Evolutionary conservation across 2,113 vertebrate species (phyloP).

Genomic region (Pygoscelis antarcticus): DNA sequence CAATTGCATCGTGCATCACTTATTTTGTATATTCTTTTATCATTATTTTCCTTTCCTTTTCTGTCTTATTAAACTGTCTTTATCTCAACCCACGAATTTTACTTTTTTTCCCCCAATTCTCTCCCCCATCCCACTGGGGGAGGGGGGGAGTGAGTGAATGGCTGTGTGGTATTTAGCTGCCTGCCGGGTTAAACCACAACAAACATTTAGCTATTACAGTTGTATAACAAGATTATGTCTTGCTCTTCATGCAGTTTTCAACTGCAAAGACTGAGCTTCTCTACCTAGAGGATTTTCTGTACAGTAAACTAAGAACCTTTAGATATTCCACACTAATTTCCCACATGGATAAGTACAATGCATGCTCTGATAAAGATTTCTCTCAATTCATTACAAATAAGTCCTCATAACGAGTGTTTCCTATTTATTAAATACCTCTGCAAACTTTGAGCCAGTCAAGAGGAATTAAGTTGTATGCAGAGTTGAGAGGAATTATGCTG

Average conservation of each 20-base stretch:
- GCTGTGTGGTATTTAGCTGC: too few relatives aligned
- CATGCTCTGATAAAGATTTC: neutral
- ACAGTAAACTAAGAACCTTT: neutral
- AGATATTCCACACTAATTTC: neutral
- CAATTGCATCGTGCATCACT: too few relatives aligned
- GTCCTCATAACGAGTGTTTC: neutral
- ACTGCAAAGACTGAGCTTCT: neutral
- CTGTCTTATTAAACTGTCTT: too few relatives aligned
- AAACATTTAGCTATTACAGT: neutral
- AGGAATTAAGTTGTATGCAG: neutral
- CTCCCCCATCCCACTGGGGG: too few relatives aligned
- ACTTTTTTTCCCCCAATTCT: too few relatives aligned
- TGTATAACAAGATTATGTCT: neutral
- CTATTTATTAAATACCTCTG: neutral
- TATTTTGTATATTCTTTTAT: too few relatives aligned
- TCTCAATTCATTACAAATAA: neutral
- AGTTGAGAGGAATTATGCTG: neutral
- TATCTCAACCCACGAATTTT: too few relatives aligned
- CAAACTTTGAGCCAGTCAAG: neutral
- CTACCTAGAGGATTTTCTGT: neutral
- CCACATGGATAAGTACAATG: neutral
- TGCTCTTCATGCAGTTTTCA: neutral
- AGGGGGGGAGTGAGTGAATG: too few relatives aligned
- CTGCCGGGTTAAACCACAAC: too few relatives aligned
- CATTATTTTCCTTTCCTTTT: too few relatives aligned